phyloP scores from a whole-genome alignment of 2,797 vertebrate species.

The Eospalax fontanierii region DNA sequence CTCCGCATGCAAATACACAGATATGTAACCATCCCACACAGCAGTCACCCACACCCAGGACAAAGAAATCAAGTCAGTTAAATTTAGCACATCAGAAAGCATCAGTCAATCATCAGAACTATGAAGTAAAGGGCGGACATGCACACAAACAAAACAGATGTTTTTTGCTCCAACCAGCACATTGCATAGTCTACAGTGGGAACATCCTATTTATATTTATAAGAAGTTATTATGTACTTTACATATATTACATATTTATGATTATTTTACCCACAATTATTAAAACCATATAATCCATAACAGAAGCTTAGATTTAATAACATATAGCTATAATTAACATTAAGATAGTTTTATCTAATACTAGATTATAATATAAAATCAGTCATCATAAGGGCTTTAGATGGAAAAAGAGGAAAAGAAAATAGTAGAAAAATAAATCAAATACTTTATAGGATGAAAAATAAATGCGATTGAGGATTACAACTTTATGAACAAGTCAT shows the following conservation, averaged over 20 bases:
- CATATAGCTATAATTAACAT: too few relatives aligned
- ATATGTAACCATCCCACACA: too few relatives aligned
- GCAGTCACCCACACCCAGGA: not conserved
- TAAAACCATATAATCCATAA: not conserved
- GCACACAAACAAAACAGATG: not conserved
- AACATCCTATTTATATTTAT: not conserved
- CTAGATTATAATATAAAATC: not conserved
- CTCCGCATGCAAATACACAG: too few relatives aligned
- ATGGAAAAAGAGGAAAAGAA: not conserved
- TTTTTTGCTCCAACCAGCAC: not conserved
- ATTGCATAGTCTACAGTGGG: not conserved
- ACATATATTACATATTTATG: not conserved
- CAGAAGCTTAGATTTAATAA: not conserved
- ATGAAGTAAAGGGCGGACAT: not conserved
- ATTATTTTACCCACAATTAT: not conserved
- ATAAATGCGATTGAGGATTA: not conserved
- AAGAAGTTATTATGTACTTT: not conserved
- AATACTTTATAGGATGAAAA: not conserved
- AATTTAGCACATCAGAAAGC: not conserved
- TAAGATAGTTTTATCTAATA: not conserved
- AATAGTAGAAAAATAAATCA: not conserved
- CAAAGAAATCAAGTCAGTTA: not conserved
- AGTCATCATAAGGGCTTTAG: not conserved
- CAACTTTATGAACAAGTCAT: not conserved
- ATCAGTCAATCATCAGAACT: not conserved